These are phyloP conservation scores for Tarsius wallacei DNA, from an alignment of 2,797 vertebrate species.

Conservation along the genomic window DNA sequence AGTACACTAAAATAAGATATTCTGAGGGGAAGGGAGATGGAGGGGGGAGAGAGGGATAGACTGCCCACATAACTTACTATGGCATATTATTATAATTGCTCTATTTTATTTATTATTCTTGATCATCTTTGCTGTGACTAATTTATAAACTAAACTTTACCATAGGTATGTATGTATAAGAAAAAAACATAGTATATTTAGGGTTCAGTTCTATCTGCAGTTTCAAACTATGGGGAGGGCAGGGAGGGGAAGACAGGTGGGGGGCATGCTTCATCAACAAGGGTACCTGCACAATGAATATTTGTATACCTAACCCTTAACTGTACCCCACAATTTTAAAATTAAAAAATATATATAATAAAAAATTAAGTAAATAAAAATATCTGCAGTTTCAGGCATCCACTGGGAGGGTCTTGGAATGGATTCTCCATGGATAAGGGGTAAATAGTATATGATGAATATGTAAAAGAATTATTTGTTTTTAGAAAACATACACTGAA, in stretches of 20 bases:
- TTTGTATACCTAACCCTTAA: too few species aligned
- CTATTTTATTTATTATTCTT: neutral
- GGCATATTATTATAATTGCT: neutral
- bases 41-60: neutral
- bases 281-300: too few species aligned
- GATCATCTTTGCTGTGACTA: neutral
- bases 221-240: neutral
- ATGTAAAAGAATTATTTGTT: neutral
- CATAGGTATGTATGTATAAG: neutral
- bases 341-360: too few species aligned
- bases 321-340: too few species aligned
- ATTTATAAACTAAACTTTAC: neutral
- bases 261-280: too few species aligned
- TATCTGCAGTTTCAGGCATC: neutral
- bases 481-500: neutral
- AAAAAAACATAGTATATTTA: neutral
- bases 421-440: neutral
- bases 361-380: too few species aligned
- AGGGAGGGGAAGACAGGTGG: too few species aligned
- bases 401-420: neutral
- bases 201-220: too few species aligned
- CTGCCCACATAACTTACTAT: neutral
- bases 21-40: neutral
- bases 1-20: neutral
- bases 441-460: too few species aligned